Evolutionary conservation across 2,797 vertebrate species (phyloP).

Genomic region (Scarus forsteni): DNA sequence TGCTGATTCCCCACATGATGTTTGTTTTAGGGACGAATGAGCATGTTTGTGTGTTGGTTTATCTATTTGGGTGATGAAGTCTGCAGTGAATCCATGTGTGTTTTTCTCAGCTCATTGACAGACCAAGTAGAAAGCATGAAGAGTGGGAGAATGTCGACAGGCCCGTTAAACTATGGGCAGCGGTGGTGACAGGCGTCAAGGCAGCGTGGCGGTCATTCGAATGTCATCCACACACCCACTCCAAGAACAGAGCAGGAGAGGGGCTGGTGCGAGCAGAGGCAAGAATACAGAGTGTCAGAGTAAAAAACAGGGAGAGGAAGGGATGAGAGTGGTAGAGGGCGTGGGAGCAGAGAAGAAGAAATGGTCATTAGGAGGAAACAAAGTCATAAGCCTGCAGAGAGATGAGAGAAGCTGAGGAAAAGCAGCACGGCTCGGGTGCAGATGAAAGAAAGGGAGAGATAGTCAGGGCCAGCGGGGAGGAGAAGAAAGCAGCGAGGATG

Average conservation of each 20-base stretch:
- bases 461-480: constrained; percentile 10
- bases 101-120: neutral
- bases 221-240: constrained; percentile 45
- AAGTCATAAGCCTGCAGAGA: constrained; percentile 13
- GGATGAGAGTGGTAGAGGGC: neutral
- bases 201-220: constrained; percentile 33
- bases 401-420: constrained; percentile 5
- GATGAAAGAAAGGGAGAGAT: constrained; percentile 33
- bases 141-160: constrained; percentile 8
- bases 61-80: neutral
- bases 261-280: neutral
- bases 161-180: neutral
- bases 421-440: constrained; percentile 1
- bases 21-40: neutral
- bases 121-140: neutral
- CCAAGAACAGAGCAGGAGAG: constrained; percentile 29
- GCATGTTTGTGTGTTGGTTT: neutral
- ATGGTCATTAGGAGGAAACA: constrained; percentile 27
- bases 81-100: no score
- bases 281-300: neutral
- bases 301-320: neutral
- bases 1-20: neutral
- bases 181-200: constrained; percentile 11
- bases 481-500: constrained; percentile 10
- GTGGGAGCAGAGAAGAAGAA: constrained; percentile 17